Base-by-base conservation (phyloP, 2,888 invertebrate genomes). In the Hecatera dysodea region DNA sequence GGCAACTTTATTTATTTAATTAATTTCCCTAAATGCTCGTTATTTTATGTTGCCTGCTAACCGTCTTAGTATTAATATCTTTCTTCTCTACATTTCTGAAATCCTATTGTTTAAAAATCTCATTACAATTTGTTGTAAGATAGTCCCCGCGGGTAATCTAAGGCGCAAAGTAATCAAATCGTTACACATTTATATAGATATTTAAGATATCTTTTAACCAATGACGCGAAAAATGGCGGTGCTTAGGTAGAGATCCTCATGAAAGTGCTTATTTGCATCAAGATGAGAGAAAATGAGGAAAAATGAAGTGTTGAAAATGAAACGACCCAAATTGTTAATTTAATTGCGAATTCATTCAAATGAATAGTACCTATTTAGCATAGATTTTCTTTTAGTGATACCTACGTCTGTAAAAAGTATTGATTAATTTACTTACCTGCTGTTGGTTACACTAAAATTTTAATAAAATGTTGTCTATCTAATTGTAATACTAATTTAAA, bases 221-320 rank as follows among this genome's bases (percentile, higher is more conserved):
- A 83, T 86, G 80, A 82, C 64, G 82, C 83, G 77, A 76, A 80
- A 85, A 87, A 85, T 85, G 70, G 76, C 80, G 71, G 55, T 71
- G 80, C 80, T 83, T 80, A 78, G 69, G 65, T 74, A 81, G 80
- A 67, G 50, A 72, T 80, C 78, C 57, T 63, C 67, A 50, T 75
- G 72, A 70, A 82, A 80, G 78, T 81, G 78, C 86, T 87, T 86
- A 86, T 88, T 88, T 86, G 78, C 83, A 83, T 83, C 72, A 75
- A 81, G 78, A 79, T 82, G 68, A 83, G 73, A 72, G 59, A 64
- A 67, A 72, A 75, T 59, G 72, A 68, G 67, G 79, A 75, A 84
- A 82, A 81, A 79, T 76, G 22, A 78, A 74, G 55, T 76, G 67
- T 71, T 56, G 66, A 68, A 74, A 76, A 52, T 70, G 63, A 64